Conservation (phyloP, 2,113 vertebrate species). For the Paedocypris sp. region DNA sequence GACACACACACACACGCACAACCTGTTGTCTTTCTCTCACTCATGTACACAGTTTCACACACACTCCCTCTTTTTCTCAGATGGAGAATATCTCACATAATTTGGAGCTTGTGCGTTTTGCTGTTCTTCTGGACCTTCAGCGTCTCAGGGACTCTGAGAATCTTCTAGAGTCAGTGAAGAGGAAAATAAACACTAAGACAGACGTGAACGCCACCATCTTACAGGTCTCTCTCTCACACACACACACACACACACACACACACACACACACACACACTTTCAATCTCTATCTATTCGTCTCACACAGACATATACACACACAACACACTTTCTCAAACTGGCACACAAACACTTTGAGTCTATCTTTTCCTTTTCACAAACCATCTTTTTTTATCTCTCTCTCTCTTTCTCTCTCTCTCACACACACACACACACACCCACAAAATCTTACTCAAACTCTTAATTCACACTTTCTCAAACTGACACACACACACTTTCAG, state of each 20-base stretch:
- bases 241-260: not conserved
- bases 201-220: conserved; percentile 67
- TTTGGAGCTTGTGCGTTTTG: conserved; percentile 85
- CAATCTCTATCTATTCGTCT: not conserved
- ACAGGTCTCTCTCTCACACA: conserved; percentile 61
- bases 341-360: too few species aligned
- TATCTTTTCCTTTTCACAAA: too few species aligned
- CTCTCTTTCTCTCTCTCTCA: too few species aligned
- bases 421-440: too few species aligned
- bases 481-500: not conserved
- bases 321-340: not conserved
- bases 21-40: conserved; percentile 9
- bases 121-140: conserved; percentile 91
- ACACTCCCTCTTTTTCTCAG: conserved; percentile 49
- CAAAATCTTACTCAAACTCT: too few species aligned
- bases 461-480: too few species aligned
- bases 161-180: conserved; percentile 80
- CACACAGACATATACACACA: not conserved
- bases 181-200: conserved; percentile 77
- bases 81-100: conserved; percentile 93
- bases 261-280: not conserved
- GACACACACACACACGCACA: conserved; percentile 16
- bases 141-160: conserved; percentile 88
- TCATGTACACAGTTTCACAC: not conserved
- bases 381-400: too few species aligned